Evolutionary conservation across 2,888 invertebrate species (phyloP).

Genomic region (Oscheius sp.): DNA sequence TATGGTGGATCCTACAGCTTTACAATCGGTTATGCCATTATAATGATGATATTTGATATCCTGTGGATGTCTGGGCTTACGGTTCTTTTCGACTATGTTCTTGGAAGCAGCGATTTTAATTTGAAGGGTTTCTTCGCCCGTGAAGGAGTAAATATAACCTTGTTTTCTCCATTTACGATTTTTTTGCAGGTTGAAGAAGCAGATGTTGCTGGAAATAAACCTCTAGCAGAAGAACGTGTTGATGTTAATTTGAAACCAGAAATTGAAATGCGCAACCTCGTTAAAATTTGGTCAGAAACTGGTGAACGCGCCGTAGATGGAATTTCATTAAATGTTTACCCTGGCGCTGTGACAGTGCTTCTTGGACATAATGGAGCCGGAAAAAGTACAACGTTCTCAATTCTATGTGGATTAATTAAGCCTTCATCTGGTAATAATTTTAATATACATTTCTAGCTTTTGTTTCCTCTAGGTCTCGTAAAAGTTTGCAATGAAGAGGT

Average conservation of each 20-base stretch:
- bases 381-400: slow-evolving; percentile 63
- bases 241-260: slow-evolving; percentile 50
- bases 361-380: slow-evolving; percentile 73
- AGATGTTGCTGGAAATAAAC: not conserved
- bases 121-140: slow-evolving; percentile 35
- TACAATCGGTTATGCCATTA: slow-evolving; percentile 61
- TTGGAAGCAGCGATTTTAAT: slow-evolving; percentile 44
- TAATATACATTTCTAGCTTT: not conserved
- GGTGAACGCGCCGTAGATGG: slow-evolving; percentile 68
- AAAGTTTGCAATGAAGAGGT: slow-evolving; percentile 18
- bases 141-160: slow-evolving; percentile 13
- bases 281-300: slow-evolving; percentile 63
- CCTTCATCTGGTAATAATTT: slow-evolving; percentile 50
- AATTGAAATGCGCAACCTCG: slow-evolving; percentile 58
- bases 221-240: not conserved
- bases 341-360: slow-evolving; percentile 69
- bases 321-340: slow-evolving; percentile 62
- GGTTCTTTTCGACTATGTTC: slow-evolving; percentile 43
- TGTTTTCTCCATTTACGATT: too few relatives aligned
- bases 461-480: slow-evolving; percentile 5
- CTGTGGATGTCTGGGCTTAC: slow-evolving; percentile 44
- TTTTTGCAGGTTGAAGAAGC: slow-evolving; percentile 11
- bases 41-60: slow-evolving; percentile 68
- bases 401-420: slow-evolving; percentile 61
- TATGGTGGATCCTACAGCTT: slow-evolving; percentile 45